Conservation (phyloP, 2,888 invertebrate species). For the Eristalis arbustorum region DNA sequence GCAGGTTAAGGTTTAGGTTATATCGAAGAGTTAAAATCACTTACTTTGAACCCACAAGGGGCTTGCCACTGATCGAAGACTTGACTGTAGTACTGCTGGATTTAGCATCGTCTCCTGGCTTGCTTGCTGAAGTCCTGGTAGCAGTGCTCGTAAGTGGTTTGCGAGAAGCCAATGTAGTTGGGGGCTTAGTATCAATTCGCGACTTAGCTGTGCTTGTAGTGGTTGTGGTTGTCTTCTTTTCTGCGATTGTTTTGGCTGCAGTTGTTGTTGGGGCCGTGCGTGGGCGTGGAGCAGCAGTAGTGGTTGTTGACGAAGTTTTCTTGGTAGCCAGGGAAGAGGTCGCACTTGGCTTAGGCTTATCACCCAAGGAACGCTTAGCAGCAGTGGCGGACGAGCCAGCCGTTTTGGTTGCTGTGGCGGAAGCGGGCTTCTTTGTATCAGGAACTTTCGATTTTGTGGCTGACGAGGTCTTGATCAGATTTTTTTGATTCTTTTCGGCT, state of each 20-base stretch:
- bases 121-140: constrained; percentile 47
- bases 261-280: constrained; percentile 40
- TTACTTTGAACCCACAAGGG: constrained; percentile 48
- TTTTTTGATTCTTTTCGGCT: constrained; percentile 66
- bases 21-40: neutral
- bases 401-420: constrained; percentile 24
- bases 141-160: constrained; percentile 46
- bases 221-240: constrained; percentile 49
- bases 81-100: constrained; percentile 44
- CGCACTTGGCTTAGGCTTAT: constrained; percentile 42
- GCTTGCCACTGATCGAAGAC: constrained; percentile 39
- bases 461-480: constrained; percentile 62
- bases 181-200: constrained; percentile 57
- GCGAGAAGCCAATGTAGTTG: constrained; percentile 47
- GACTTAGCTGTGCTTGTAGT: constrained; percentile 59
- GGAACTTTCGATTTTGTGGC: constrained; percentile 68
- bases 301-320: constrained; percentile 43
- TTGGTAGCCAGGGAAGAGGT: constrained; percentile 39
- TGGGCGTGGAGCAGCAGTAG: constrained; percentile 54
- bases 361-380: constrained; percentile 53
- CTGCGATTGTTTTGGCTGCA: constrained; percentile 18
- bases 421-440: constrained; percentile 60
- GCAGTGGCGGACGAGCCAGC: constrained; percentile 29
- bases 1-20: too few species aligned
- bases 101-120: constrained; percentile 47